These are phyloP conservation scores for Acleris holmiana DNA, from an alignment of 2,888 invertebrate species.

Conservation along the genomic window DNA sequence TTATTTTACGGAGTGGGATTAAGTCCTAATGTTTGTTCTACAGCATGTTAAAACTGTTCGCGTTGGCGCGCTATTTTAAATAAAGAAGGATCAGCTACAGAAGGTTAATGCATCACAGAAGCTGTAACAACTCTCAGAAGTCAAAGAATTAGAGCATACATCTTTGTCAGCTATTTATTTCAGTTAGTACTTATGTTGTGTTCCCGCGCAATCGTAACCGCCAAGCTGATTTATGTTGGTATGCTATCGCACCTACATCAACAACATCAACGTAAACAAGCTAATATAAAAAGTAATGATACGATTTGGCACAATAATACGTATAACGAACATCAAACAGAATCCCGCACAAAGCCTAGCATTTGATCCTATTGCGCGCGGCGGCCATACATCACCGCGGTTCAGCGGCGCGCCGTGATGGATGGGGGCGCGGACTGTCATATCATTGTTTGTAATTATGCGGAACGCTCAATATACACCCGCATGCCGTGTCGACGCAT, in stretches of 20 bases:
- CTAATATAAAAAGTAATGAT: slow-evolving; percentile 1
- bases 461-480: slow-evolving; percentile 32
- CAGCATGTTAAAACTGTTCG: slow-evolving; percentile 10
- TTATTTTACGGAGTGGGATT: slow-evolving; percentile 31
- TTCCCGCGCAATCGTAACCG: no score
- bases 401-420: slow-evolving; percentile 43
- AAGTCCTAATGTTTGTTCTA: slow-evolving; percentile 16
- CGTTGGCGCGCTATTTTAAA: neutral
- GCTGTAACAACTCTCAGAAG: no score
- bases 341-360: slow-evolving; percentile 35
- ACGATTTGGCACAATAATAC: neutral
- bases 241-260: neutral
- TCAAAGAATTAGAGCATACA: no score
- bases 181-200: no score
- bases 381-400: slow-evolving; percentile 46
- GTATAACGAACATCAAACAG: slow-evolving; percentile 9
- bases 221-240: no score
- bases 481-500: slow-evolving; percentile 29
- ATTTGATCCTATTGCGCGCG: slow-evolving; percentile 39
- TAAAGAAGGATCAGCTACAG: neutral
- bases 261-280: slow-evolving; percentile 1
- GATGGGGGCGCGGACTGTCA: slow-evolving; percentile 45
- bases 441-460: slow-evolving; percentile 50
- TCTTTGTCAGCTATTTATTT: no score
- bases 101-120: neutral